These are phyloP conservation scores for Leptoteleia sp. DNA, from an alignment of 1,140 invertebrate species.

Conservation along the genomic window DNA sequence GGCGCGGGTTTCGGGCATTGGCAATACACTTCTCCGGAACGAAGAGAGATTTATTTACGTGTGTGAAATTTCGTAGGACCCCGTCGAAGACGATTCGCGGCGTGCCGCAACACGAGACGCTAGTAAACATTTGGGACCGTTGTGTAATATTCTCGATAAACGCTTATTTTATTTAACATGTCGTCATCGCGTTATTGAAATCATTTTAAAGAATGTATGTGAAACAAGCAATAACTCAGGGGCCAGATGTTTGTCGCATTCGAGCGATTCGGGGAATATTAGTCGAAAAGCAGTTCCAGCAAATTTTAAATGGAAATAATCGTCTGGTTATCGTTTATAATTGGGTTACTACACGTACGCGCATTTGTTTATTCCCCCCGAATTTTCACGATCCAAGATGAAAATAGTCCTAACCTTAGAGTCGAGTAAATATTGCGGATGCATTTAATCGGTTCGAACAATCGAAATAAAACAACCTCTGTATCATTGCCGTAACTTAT, in stretches of 20 bases:
- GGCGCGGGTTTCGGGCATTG: too few relatives aligned
- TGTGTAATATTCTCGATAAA: slow-evolving; percentile 52
- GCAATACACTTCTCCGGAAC: slow-evolving; percentile 1
- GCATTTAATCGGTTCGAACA: slow-evolving; percentile 7
- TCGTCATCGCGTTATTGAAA: slow-evolving; percentile 50
- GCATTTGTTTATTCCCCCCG: slow-evolving; percentile 5
- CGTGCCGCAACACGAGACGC: slow-evolving; percentile 25
- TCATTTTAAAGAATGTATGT: slow-evolving; percentile 51
- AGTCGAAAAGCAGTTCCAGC: slow-evolving; percentile 49
- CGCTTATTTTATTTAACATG: slow-evolving; percentile 49
- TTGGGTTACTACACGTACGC: slow-evolving; percentile 35
- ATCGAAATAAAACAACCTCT: not conserved
- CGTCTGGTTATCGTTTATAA: slow-evolving; percentile 36
- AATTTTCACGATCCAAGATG: slow-evolving; percentile 20
- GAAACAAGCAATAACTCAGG: slow-evolving; percentile 52
- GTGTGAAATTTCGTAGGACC: slow-evolving; percentile 23
- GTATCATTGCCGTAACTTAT: too few relatives aligned
- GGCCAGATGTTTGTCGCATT: slow-evolving; percentile 51
- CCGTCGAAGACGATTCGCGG: not conserved
- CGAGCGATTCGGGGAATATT: slow-evolving; percentile 43
- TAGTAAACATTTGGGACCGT: slow-evolving; percentile 23
- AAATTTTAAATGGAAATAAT: slow-evolving; percentile 57
- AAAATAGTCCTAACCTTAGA: slow-evolving; percentile 27
- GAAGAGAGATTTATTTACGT: slow-evolving; percentile 3
- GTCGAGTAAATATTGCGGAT: slow-evolving; percentile 14